Percentiles rank a stretch among this genome's conserved stretches.
These are phyloP conservation scores for Drosophila stalkeri DNA, from an alignment of 2,888 invertebrate species.

Conservation along the genomic window DNA sequence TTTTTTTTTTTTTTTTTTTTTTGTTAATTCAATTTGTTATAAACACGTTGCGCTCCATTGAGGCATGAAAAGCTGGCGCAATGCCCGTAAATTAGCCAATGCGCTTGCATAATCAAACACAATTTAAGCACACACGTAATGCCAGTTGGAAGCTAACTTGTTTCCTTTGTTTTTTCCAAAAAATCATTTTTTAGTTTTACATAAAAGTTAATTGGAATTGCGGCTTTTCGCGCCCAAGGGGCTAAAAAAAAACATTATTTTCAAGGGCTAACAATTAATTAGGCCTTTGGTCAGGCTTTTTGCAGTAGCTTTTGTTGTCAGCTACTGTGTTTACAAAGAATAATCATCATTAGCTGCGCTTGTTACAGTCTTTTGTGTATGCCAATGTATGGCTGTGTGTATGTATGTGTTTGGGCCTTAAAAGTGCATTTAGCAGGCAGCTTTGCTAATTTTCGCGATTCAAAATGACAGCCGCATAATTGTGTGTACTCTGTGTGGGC, in stretches of 20 bases:
- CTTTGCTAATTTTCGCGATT: conserved; percentile 69
- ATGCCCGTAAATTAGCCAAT: conserved; percentile 43
- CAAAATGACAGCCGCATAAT: conserved; percentile 50
- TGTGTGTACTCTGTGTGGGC: conserved; percentile 7
- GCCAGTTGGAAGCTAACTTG: conserved; percentile 18
- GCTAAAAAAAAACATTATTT: conserved; percentile 29
- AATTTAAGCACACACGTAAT: conserved; percentile 30
- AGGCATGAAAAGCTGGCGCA: conserved; percentile 70
- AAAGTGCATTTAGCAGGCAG: conserved; percentile 41
- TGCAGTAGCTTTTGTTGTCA: conserved; percentile 37
- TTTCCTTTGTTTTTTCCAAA: conserved; percentile 19
- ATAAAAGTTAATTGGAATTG: conserved; percentile 66
- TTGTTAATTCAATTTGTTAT: conserved; percentile 31
- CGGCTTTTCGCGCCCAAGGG: conserved; percentile 22
- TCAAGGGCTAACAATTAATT: conserved; percentile 68
- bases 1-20: conserved; percentile 13
- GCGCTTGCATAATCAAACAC: conserved; percentile 55
- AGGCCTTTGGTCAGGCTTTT: conserved; percentile 23
- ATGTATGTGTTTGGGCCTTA: neutral
- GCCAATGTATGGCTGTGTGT: too few species aligned
- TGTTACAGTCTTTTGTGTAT: conserved; percentile 42
- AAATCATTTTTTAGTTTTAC: conserved; percentile 21
- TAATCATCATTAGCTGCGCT: conserved; percentile 55
- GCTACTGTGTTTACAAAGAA: conserved; percentile 23
- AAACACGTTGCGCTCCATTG: conserved; percentile 71